phyloP scores from a whole-genome alignment of 2,888 invertebrate genomes.

The Apodemia zela region DNA sequence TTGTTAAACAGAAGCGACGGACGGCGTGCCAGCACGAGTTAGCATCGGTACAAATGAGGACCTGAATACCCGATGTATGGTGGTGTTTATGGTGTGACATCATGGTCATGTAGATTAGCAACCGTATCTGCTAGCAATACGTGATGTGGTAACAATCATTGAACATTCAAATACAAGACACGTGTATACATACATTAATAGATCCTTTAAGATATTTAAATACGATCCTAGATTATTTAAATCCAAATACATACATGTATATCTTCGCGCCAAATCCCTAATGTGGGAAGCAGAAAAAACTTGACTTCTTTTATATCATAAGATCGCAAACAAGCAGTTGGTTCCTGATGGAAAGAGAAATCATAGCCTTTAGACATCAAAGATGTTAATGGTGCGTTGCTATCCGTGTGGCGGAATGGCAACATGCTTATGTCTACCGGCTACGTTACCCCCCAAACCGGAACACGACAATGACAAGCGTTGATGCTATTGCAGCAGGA shows the following conservation, averaged over 20 bases:
- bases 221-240: slow-evolving; percentile 3
- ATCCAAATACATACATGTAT: neutral
- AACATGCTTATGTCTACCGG: no score
- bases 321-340: no score
- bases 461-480: no score
- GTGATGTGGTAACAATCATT: slow-evolving; percentile 1
- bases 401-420: no score
- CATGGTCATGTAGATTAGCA: slow-evolving; percentile 6
- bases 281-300: no score
- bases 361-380: no score
- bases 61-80: slow-evolving; percentile 7
- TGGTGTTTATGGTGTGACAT: slow-evolving; percentile 11
- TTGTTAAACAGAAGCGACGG: neutral
- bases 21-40: slow-evolving; percentile 8
- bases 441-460: no score
- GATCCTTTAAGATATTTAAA: neutral
- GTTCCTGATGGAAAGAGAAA: no score
- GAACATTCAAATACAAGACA: neutral
- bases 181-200: slow-evolving; percentile 15
- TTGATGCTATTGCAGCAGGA: no score
- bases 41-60: neutral
- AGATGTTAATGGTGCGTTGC: no score
- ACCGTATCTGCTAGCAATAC: slow-evolving; percentile 1
- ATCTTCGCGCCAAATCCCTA: no score
- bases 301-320: no score